Evolutionary conservation across 2,797 vertebrate genomes (phyloP).

Genomic region (Periophthalmus magnuspinnatus): DNA sequence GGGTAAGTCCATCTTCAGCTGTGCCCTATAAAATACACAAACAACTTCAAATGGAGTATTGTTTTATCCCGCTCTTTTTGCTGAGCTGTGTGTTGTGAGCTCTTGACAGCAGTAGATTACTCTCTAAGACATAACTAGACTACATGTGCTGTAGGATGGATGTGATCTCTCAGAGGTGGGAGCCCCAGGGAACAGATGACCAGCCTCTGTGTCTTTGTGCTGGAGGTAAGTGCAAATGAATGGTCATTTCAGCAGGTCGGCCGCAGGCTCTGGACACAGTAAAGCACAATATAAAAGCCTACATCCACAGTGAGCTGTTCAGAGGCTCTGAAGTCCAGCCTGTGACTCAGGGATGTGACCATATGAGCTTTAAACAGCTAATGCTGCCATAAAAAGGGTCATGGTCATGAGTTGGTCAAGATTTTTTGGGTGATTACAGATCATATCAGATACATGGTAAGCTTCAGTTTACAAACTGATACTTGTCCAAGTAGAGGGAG

Average conservation of each 20-base stretch:
- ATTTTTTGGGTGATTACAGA: background rate
- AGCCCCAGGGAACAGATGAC: constrained; percentile 17
- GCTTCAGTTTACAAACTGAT: background rate
- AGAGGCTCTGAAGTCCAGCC: background rate
- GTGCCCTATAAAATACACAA: too few relatives aligned
- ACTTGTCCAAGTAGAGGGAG: background rate
- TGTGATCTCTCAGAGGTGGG: constrained; percentile 22
- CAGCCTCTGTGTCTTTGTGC: constrained; percentile 30
- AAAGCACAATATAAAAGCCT: constrained; percentile 12
- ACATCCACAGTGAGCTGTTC: background rate
- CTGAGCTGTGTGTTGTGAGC: constrained; percentile 16
- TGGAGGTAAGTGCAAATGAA: constrained; percentile 40
- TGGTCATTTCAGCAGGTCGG: constrained; percentile 28
- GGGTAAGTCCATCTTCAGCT: too few relatives aligned
- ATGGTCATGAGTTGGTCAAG: too few relatives aligned
- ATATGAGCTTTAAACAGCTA: too few relatives aligned
- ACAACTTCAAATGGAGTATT: too few relatives aligned
- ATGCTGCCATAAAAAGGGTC: too few relatives aligned
- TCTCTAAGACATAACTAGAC: constrained; percentile 26
- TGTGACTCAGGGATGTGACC: too few relatives aligned
- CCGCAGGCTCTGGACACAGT: constrained; percentile 19
- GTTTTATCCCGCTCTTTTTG: background rate
- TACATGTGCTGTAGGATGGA: constrained; percentile 20
- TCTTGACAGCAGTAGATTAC: constrained; percentile 23
- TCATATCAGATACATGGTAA: background rate